These are phyloP conservation scores for Nothura maculosa DNA, from an alignment of 2,797 vertebrate species.

Conservation along the genomic window DNA sequence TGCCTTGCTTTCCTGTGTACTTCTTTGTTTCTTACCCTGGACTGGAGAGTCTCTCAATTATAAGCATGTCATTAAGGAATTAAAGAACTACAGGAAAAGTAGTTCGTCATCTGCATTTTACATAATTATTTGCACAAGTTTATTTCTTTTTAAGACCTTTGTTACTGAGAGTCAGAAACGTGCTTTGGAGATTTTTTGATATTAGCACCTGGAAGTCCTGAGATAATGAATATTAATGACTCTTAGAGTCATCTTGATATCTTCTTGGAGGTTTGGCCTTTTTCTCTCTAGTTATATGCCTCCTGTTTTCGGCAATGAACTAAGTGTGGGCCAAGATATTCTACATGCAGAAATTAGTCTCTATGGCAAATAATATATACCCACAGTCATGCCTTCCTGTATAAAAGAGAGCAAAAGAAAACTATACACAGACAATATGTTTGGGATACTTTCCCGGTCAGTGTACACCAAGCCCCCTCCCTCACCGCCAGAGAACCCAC, in stretches of 20 bases:
- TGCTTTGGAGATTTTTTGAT: neutral
- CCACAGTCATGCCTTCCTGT: neutral
- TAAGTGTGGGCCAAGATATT: neutral
- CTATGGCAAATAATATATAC: neutral
- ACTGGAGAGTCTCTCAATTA: neutral
- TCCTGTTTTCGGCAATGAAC: neutral
- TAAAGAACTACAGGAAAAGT: neutral
- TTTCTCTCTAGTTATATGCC: neutral
- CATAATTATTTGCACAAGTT: neutral
- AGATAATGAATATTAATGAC: neutral
- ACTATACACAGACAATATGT: neutral
- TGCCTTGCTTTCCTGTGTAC: neutral
- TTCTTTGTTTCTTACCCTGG: neutral
- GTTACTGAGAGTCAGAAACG: neutral
- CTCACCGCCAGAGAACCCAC: conserved; percentile 47
- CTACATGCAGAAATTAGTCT: neutral
- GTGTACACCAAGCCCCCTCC: conserved; percentile 38
- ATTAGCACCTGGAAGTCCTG: neutral
- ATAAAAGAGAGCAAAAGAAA: neutral
- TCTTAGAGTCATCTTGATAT: neutral
- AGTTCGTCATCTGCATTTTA: neutral
- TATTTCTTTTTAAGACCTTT: neutral
- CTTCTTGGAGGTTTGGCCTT: neutral
- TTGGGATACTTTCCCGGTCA: conserved; percentile 34
- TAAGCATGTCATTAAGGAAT: neutral